These are phyloP conservation scores for Silurus lanzhouensis DNA, from an alignment of 2,797 vertebrate genomes.

Conservation along the genomic window DNA sequence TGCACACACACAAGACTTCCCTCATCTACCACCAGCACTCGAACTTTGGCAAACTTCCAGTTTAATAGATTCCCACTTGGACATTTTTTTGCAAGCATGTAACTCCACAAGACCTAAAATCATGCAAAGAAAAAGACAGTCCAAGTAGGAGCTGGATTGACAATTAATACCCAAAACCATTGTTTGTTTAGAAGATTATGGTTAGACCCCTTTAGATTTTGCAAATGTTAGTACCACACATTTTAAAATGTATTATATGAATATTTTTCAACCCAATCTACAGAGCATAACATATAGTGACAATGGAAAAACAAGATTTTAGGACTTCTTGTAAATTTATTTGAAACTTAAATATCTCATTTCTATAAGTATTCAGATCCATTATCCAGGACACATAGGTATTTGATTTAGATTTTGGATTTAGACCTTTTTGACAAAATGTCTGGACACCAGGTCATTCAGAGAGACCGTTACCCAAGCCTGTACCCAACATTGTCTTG, in stretches of 20 bases:
- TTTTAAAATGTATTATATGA: no score
- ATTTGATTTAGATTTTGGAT: no score
- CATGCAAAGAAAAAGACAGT: background rate
- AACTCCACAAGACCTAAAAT: conserved; percentile 78
- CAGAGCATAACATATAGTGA: no score
- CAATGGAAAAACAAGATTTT: no score
- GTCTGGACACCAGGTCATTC: background rate
- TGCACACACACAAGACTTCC: conserved; percentile 81
- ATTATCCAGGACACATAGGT: no score
- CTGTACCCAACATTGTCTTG: background rate
- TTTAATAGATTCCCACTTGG: background rate
- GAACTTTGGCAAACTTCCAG: conserved; percentile 80
- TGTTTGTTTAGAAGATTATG: no score
- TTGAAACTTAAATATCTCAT: no score
- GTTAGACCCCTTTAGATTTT: no score
- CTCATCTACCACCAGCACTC: conserved; percentile 82
- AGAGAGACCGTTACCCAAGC: background rate
- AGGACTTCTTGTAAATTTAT: no score
- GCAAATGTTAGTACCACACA: no score
- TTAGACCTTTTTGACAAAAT: background rate
- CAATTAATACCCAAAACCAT: conserved; percentile 16
- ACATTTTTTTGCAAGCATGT: conserved; percentile 60
- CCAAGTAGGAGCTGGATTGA: background rate
- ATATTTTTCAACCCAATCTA: no score
- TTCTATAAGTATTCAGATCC: no score